Evolutionary conservation across 2,797 vertebrate genomes (phyloP), one percentile per base, ranked within the genome.

Genomic region (Paratrypauchen microcephalus): DNA sequence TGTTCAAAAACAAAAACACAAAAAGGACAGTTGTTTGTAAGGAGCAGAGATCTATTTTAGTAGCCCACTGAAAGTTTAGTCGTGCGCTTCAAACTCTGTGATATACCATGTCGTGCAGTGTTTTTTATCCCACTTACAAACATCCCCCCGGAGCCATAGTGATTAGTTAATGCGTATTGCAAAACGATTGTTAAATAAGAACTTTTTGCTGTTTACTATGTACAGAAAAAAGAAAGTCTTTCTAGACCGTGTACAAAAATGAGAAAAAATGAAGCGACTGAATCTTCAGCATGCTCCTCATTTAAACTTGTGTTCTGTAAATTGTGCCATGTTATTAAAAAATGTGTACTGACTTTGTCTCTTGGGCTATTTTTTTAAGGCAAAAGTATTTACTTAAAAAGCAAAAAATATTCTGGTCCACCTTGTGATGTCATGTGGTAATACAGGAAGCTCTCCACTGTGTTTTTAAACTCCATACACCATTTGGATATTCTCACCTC

Each of bases 261-360:
- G 71, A 84, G 73, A 88, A 91, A 89, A 90, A 87, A 89, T 86
- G 73, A 93, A 95, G 95, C 94, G 88, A 95, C 95, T 94, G 95
- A 95, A 94, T 96, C 94, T 96, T 95, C 95, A 95, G 97, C 97
- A 99, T 99, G 97, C 96, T 95, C 94, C 95, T 96, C 96, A 95
- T 96, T 96, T 96, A 96, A 95, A 92, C 94, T 95, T 97, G 97
- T 98, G 97, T 98, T 94, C 95, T 97, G 97, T 99, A 97, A 96
- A 97, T 96, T 97, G 97, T 99, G 96, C 96, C 97, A 98, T 97
- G 97, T 99, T 97, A 99, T 98, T 98, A 98, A 99, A 99, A 91
- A 97, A 97, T 96, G 95, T 97, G 96, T 98, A 97, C 95, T 94
- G 93, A 96, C 63, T 21, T 74, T 23, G 83, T 77, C 73, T 85